These are phyloP conservation scores for Ceuthmochares aereus DNA, from an alignment of 2,113 vertebrate species.

Conservation along the genomic window DNA sequence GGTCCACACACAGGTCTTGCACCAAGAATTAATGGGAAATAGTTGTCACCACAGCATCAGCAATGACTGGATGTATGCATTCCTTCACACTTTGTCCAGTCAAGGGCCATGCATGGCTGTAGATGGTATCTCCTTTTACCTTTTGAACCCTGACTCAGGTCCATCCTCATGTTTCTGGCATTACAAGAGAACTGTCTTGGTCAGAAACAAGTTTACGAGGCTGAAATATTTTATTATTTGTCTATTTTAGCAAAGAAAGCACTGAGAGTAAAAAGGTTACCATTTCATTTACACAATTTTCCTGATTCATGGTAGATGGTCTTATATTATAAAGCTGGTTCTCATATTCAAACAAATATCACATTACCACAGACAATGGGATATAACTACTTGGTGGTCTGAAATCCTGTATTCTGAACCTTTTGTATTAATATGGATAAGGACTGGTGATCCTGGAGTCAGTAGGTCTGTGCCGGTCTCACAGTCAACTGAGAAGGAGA, in stretches of 20 bases:
- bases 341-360: slow-evolving; percentile 45
- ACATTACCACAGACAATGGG: background rate
- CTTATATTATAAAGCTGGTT: background rate
- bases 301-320: background rate
- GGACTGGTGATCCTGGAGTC: background rate
- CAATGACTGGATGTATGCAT: background rate
- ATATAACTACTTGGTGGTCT: slow-evolving; percentile 46
- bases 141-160: background rate
- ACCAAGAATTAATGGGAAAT: background rate
- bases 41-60: background rate
- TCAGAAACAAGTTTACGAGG: background rate
- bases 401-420: background rate
- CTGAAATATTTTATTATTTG: background rate
- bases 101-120: background rate
- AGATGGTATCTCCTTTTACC: background rate
- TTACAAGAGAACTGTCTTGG: background rate
- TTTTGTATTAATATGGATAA: slow-evolving; percentile 18
- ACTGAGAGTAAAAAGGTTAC: background rate
- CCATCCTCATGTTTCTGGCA: background rate
- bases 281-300: background rate
- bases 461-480: background rate
- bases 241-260: slow-evolving; percentile 32
- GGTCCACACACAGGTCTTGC: background rate
- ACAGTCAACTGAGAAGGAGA: background rate
- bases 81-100: background rate